These are phyloP conservation scores for Amphiprion percula DNA, from an alignment of 2,113 vertebrate species.

Conservation along the genomic window DNA sequence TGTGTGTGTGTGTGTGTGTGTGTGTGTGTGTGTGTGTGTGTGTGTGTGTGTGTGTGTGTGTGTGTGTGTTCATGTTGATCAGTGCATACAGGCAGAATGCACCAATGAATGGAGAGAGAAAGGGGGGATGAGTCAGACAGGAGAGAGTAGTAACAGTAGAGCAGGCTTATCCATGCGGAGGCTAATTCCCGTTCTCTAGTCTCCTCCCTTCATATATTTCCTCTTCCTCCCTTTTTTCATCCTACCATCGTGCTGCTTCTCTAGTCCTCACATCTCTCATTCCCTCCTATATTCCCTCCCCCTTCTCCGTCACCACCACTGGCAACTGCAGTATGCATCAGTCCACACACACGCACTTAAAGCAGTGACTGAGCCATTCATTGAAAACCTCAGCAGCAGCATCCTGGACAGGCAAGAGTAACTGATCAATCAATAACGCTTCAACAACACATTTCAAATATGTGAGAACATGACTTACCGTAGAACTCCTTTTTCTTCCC, in stretches of 20 bases:
- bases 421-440: conserved; percentile 3
- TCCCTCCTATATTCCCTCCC: conserved; percentile 6
- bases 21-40: conserved; percentile 22
- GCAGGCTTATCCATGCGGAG: conserved; percentile 2
- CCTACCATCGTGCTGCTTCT: background rate
- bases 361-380: conserved; percentile 46
- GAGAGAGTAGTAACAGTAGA: background rate
- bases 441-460: background rate
- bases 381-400: conserved; percentile 29
- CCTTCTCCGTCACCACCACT: conserved; percentile 21
- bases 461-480: too few relatives aligned
- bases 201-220: background rate
- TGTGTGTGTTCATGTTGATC: background rate
- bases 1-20: conserved; percentile 10
- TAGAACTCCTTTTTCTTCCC: too few relatives aligned
- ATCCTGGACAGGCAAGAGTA: background rate
- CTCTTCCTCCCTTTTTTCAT: background rate
- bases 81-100: conserved; percentile 50
- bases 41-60: conserved; percentile 20
- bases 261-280: conserved; percentile 4
- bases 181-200: background rate
- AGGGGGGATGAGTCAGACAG: conserved; percentile 45
- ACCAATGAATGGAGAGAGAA: conserved; percentile 45
- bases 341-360: background rate
- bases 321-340: conserved; percentile 59